Conservation (phyloP, 2,113 vertebrate genomes). For the Ranitomeya imitator region DNA sequence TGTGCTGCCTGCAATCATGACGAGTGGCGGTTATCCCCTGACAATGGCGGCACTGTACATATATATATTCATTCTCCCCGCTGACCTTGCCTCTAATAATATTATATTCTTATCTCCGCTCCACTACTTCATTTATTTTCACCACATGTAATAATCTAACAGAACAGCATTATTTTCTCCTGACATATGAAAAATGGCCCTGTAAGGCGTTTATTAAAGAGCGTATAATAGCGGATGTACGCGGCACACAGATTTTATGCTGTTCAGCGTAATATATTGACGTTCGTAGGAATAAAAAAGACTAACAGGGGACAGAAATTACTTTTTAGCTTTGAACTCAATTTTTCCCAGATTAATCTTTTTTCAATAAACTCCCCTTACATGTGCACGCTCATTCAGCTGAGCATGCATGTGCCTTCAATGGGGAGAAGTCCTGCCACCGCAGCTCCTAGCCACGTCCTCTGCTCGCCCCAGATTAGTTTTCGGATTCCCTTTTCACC, state of each 20-base stretch:
- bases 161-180: slow-evolving; percentile 57
- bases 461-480: too few species aligned
- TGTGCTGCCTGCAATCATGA: neutral
- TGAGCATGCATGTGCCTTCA: too few species aligned
- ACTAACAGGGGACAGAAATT: too few species aligned
- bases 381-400: too few species aligned
- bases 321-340: too few species aligned
- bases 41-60: neutral
- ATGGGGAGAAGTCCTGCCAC: too few species aligned
- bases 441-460: too few species aligned
- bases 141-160: slow-evolving; percentile 43
- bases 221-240: slow-evolving; percentile 49
- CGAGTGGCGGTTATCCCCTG: neutral
- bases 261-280: slow-evolving; percentile 54
- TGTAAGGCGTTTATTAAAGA: slow-evolving; percentile 55
- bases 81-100: slow-evolving; percentile 51
- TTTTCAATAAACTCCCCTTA: too few species aligned
- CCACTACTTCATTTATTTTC: slow-evolving; percentile 54
- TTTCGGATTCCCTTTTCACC: too few species aligned
- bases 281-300: slow-evolving; percentile 57
- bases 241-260: slow-evolving; percentile 47
- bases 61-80: slow-evolving; percentile 9
- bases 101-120: neutral
- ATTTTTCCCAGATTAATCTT: too few species aligned
- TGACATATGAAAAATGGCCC: slow-evolving; percentile 63